Percentiles rank a stretch among this genome's conserved stretches.
Evolutionary conservation across 2,113 vertebrate genomes (phyloP).

Genomic region (Neogale vison): DNA sequence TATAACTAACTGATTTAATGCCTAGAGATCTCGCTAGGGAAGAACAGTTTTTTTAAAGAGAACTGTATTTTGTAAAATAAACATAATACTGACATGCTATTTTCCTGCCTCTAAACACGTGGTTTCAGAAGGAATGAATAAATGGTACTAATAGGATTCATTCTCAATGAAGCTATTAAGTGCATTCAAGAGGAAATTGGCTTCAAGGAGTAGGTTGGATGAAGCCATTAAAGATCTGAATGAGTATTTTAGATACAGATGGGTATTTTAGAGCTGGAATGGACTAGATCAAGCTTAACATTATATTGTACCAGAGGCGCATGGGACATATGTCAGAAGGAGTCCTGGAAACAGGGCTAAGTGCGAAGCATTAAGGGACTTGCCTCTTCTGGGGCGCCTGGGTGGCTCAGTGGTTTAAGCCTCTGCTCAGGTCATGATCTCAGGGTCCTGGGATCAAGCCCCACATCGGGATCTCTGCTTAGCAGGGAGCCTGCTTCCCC

Average conservation of each 20-base stretch:
- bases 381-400: constrained; percentile 9
- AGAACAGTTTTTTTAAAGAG: constrained; percentile 19
- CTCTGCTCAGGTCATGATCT: too few species aligned
- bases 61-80: constrained; percentile 50
- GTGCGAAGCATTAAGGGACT: not conserved
- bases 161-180: constrained; percentile 54
- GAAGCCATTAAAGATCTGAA: not conserved
- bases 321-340: not conserved
- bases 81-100: not conserved
- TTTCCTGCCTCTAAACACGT: constrained; percentile 9
- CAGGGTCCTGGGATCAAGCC: too few species aligned
- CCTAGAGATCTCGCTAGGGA: not conserved
- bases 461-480: too few species aligned
- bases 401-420: too few species aligned
- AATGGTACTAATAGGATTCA: constrained; percentile 31
- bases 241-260: not conserved
- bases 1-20: not conserved
- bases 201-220: not conserved
- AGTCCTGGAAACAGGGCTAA: not conserved
- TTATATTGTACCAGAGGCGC: not conserved
- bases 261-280: not conserved
- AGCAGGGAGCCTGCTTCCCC: too few species aligned
- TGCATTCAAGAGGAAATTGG: constrained; percentile 52
- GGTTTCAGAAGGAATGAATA: constrained; percentile 51
- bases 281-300: not conserved